A percentile compares a stretch with the other conserved stretches of the same genome.
Evolutionary conservation across 2,113 vertebrate genomes (phyloP).

Genomic region (Colinus virginianus): DNA sequence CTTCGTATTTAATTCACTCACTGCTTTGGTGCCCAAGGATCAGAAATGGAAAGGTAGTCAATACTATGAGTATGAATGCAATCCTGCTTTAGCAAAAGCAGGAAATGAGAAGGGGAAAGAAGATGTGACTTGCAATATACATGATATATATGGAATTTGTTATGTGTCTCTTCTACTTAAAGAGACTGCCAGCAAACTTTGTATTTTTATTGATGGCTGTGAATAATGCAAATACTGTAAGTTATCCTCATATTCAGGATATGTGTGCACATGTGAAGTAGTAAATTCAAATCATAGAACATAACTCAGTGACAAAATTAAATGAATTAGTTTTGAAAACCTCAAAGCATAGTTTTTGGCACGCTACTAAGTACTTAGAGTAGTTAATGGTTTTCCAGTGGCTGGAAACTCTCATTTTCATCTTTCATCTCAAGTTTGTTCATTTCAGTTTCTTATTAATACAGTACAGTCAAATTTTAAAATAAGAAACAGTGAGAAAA

Average conservation of each 20-base stretch:
- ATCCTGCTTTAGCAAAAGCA: slow-evolving; percentile 18
- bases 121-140: not conserved
- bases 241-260: not conserved
- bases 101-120: not conserved
- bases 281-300: not conserved
- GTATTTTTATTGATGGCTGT: not conserved
- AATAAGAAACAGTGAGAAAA: not conserved
- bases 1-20: slow-evolving; percentile 71
- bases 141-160: not conserved
- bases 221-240: not conserved
- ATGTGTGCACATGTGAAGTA: not conserved
- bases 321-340: not conserved
- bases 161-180: not conserved
- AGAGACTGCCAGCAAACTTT: not conserved
- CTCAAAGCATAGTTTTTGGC: not conserved
- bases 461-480: not conserved
- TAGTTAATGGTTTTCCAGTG: not conserved
- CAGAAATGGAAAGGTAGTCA: slow-evolving; percentile 56
- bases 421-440: not conserved
- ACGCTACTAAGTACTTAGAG: not conserved
- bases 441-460: not conserved
- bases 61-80: slow-evolving; percentile 45
- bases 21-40: slow-evolving; percentile 20
- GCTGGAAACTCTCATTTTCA: not conserved
- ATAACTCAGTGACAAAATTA: not conserved